Percentiles rank a stretch among this genome's conserved stretches.
Conservation (phyloP, 2,113 vertebrate genomes). For the Leptosomus discolor region DNA sequence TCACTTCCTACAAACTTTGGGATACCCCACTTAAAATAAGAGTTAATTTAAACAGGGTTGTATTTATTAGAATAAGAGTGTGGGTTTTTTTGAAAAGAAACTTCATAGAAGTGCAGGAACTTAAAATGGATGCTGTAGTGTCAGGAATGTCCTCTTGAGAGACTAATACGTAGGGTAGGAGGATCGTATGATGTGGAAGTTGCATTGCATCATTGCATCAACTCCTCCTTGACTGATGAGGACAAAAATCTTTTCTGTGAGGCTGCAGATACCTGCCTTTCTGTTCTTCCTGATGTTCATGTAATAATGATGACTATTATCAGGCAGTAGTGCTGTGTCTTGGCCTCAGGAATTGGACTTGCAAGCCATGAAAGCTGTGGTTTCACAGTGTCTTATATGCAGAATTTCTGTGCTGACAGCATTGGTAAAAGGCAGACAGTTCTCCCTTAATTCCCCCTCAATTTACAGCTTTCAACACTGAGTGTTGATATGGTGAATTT, state of each 20-base stretch:
- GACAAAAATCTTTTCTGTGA: background rate
- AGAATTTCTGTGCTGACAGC: background rate
- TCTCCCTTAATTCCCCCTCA: background rate
- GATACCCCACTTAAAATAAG: background rate
- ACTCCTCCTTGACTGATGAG: background rate
- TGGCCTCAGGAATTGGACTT: background rate
- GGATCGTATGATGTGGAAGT: background rate
- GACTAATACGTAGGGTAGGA: background rate
- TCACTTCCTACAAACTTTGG: background rate
- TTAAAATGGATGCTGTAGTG: background rate
- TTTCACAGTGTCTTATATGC: background rate
- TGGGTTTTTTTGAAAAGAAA: background rate
- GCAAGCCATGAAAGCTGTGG: background rate
- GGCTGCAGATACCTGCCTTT: background rate
- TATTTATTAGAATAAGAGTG: background rate
- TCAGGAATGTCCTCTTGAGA: background rate
- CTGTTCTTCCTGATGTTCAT: background rate
- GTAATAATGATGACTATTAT: background rate
- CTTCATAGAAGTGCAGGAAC: background rate
- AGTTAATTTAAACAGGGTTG: background rate
- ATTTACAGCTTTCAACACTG: background rate
- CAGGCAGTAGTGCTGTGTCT: background rate
- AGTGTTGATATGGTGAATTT: background rate
- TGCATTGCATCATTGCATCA: background rate
- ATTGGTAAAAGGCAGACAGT: background rate